Evolutionary conservation across 2,113 vertebrate species (phyloP).

Genomic region (Thalassarche chlororhynchos): DNA sequence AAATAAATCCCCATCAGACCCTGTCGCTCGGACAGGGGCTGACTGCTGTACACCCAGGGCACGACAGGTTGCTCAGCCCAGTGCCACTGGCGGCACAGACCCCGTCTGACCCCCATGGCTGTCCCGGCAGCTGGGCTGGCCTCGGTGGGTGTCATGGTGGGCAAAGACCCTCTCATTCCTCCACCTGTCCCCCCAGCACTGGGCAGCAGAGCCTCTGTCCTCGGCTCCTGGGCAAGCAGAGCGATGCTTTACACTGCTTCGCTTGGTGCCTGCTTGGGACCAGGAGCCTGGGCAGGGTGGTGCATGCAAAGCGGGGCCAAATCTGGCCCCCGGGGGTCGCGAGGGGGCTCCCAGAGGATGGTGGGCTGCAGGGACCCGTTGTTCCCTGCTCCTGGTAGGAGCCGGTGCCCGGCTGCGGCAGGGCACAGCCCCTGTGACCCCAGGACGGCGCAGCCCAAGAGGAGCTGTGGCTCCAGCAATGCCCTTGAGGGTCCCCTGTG

Average conservation of each 20-base stretch:
- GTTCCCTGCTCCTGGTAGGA: neutral
- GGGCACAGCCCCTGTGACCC: neutral
- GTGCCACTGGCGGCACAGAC: neutral
- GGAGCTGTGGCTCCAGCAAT: accelerated
- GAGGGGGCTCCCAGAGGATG: accelerated
- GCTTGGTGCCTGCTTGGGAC: neutral
- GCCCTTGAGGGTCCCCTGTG: neutral
- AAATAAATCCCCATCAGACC: neutral
- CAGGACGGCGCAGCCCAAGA: accelerated
- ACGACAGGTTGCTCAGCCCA: neutral
- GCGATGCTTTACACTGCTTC: neutral
- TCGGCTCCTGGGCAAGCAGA: accelerated
- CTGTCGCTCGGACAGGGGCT: neutral
- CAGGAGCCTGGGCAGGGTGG: neutral
- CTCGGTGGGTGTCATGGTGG: neutral
- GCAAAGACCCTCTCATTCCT: neutral
- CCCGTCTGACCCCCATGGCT: too few relatives aligned
- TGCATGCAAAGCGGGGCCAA: accelerated
- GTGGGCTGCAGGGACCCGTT: neutral
- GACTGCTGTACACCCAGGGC: accelerated
- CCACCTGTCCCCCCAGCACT: neutral
- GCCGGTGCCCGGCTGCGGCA: accelerated
- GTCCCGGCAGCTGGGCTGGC: neutral
- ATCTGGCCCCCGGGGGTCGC: accelerated
- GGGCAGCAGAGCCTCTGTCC: neutral